Evolutionary conservation across 2,113 vertebrate species (phyloP).

Genomic region (Himantopus leucocephalus): DNA sequence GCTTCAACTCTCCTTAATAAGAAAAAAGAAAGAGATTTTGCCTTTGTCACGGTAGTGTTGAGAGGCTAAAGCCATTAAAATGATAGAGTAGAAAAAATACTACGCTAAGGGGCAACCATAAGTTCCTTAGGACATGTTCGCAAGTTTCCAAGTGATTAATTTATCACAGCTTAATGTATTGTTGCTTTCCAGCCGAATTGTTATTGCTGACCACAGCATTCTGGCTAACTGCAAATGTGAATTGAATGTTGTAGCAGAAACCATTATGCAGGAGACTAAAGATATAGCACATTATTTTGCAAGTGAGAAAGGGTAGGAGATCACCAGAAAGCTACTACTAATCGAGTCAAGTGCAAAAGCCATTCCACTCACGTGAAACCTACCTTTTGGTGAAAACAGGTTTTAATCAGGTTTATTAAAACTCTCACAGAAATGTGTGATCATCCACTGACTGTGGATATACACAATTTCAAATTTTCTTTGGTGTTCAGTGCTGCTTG

Average conservation of each 20-base stretch:
- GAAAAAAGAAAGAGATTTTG: background rate
- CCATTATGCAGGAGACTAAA: background rate
- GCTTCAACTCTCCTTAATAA: background rate
- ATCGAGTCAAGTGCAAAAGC: background rate
- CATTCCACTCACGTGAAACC: rapidly evolving
- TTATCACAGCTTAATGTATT: slow-evolving; percentile 28
- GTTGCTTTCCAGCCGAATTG: background rate
- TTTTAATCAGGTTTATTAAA: background rate
- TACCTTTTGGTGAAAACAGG: background rate
- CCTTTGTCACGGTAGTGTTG: background rate
- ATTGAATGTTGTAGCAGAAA: background rate
- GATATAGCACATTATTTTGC: background rate
- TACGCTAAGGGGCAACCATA: background rate
- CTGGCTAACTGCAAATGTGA: slow-evolving; percentile 18
- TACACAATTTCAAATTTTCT: background rate
- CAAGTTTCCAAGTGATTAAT: slow-evolving; percentile 56
- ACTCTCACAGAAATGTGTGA: background rate
- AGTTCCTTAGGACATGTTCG: slow-evolving; percentile 20
- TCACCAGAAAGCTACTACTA: background rate
- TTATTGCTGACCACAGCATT: background rate
- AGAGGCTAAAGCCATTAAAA: slow-evolving; percentile 31
- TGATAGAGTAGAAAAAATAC: slow-evolving; percentile 4
- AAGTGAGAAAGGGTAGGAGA: background rate
- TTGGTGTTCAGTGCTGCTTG: background rate
- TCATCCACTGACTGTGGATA: background rate